Percentiles rank a stretch among this genome's conserved stretches.
phyloP scores from a whole-genome alignment of 1,140 invertebrate species.

The Hycleus cichorii region DNA sequence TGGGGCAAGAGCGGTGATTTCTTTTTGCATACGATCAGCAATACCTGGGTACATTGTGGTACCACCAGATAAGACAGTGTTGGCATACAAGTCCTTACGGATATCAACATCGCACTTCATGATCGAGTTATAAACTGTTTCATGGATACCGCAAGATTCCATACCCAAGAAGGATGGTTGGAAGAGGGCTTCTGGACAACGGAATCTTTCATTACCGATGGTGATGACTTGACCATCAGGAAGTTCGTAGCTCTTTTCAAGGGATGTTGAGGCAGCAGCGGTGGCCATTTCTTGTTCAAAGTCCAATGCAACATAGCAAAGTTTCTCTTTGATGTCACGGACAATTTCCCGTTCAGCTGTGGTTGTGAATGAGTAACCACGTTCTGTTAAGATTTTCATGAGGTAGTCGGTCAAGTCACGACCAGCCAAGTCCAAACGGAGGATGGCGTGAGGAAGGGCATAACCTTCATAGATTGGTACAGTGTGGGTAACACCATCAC shows the following conservation, averaged over 20 bases:
- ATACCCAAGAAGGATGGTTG: constrained; percentile 86
- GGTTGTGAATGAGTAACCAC: constrained; percentile 95
- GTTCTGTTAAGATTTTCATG: constrained; percentile 94
- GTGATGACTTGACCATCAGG: constrained; percentile 73
- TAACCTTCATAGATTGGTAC: constrained; percentile 49
- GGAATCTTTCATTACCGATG: constrained; percentile 90
- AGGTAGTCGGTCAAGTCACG: constrained; percentile 87
- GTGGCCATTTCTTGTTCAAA: constrained; percentile 94
- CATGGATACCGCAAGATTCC: constrained; percentile 86
- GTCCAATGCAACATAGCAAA: constrained; percentile 86
- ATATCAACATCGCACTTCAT: constrained; percentile 93
- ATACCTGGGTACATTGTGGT: constrained; percentile 68
- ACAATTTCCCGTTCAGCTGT: constrained; percentile 95
- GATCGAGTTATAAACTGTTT: constrained; percentile 90
- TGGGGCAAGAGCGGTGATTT: constrained; percentile 71
- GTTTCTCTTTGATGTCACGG: constrained; percentile 90
- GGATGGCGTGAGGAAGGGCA: constrained; percentile 79
- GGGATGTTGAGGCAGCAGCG: constrained; percentile 74
- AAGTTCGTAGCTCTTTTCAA: constrained; percentile 76
- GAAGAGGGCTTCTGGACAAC: constrained; percentile 89
- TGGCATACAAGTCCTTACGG: constrained; percentile 85
- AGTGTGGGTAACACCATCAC: constrained; percentile 82
- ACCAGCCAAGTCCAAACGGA: constrained; percentile 80
- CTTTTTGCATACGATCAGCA: constrained; percentile 77
- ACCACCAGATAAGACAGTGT: constrained; percentile 81